Conservation (phyloP, 2,113 vertebrate genomes). For the Cepphus grylle region DNA sequence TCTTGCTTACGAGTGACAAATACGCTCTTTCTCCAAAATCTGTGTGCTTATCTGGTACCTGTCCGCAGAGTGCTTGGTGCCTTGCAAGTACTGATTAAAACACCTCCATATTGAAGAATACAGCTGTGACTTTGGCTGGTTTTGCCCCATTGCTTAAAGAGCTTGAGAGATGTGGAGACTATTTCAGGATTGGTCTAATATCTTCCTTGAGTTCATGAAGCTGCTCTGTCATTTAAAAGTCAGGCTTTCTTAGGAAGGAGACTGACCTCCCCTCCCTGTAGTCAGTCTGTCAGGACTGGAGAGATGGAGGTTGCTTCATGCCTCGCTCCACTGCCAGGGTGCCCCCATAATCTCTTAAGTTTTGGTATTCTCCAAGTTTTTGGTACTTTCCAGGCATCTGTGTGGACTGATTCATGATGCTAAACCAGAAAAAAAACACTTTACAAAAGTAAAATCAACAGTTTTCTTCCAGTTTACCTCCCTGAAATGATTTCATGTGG, state of each 20-base stretch:
- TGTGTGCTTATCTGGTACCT: not conserved
- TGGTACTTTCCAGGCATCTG: not conserved
- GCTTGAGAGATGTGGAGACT: not conserved
- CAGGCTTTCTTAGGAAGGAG: not conserved
- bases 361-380: not conserved
- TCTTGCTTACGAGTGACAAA: not conserved
- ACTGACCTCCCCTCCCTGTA: rapidly evolving
- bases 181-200: not conserved
- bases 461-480: not conserved
- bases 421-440: not conserved
- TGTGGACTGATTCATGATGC: not conserved
- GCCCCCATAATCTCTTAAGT: not conserved
- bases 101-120: not conserved
- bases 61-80: not conserved
- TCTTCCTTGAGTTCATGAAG: not conserved
- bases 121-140: not conserved
- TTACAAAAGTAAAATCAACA: not conserved
- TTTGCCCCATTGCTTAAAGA: not conserved
- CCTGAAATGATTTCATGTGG: not conserved
- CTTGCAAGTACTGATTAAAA: not conserved
- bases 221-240: not conserved
- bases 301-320: not conserved
- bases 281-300: not conserved
- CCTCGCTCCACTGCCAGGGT: not conserved
- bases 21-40: not conserved